A percentile compares a stretch with the other conserved stretches of the same genome.
Evolutionary conservation across 2,113 vertebrate species (phyloP).

Genomic region (Sclerurus mexicanus): DNA sequence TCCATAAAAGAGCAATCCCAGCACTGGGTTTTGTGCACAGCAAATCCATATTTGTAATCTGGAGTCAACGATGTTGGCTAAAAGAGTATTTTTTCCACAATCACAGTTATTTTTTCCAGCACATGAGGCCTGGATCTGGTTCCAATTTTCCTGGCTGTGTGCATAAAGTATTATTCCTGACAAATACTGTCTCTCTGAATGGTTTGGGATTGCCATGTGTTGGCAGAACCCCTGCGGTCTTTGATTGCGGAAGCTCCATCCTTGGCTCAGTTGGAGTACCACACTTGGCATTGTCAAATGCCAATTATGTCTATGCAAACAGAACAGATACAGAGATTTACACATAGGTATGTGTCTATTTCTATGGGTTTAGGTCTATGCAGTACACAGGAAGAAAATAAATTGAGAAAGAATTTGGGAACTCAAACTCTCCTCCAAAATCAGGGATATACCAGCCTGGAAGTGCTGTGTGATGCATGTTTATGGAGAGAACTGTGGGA

Average conservation of each 20-base stretch:
- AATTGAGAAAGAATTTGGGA: not conserved
- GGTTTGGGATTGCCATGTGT: not conserved
- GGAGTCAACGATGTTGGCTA: not conserved
- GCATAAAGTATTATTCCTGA: not conserved
- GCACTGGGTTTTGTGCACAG: not conserved
- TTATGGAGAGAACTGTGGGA: not conserved
- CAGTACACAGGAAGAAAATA: not conserved
- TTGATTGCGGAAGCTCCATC: not conserved
- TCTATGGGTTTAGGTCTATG: accelerated
- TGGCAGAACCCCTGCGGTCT: not conserved
- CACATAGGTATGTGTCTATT: accelerated
- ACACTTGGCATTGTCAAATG: not conserved
- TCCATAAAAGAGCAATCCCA: not conserved
- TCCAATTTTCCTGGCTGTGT: not conserved
- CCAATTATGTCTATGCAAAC: not conserved
- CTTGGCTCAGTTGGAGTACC: not conserved
- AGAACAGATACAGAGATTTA: not conserved
- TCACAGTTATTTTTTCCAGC: not conserved
- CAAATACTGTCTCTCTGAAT: not conserved
- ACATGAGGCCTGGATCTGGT: not conserved
- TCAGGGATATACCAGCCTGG: not conserved
- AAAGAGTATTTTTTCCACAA: not conserved
- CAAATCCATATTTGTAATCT: not conserved
- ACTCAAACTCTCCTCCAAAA: not conserved
- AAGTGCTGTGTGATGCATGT: accelerated